Base-by-base conservation (phyloP, 2,888 invertebrate species). In the Diarsia rubi region DNA sequence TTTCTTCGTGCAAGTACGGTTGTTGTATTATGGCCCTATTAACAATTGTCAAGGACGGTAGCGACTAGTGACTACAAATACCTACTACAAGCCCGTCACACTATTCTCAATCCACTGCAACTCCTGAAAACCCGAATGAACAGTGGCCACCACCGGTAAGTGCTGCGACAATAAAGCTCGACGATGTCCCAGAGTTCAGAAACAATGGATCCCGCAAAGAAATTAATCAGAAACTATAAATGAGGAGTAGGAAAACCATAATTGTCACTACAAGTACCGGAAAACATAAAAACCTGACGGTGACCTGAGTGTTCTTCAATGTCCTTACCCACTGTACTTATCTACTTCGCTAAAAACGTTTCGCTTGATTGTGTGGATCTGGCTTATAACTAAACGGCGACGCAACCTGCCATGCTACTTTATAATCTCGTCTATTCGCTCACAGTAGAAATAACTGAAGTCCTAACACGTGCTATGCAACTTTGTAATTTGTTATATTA, bases 401-500 rank as follows among this genome's bases (percentile, higher is more conserved):
- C 45, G 47, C 21, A 31, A 14, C 6, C 31, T 21, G 19, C 47
- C 63, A n/a, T 37, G 14, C 42, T 24, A 49, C 4, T 42, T 54
- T 19, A 37, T 62, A 75, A 63, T 82, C 62, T 66, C 54, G 49
- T 62, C 54, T 19, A 31, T 47, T 42, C 45, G n/a, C 47, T 62
- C 60, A 42, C 24, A 59, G 24, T 57, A 60, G 9, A 42, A 78
- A 52, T 59, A 63, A 27, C 49, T 78, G 6, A 69, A 78, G 52
- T 21, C 49, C n/a, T 47, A 24, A 49, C 62, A 24, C 47, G 16
- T 31, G 57, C 21, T 24, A 21, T 54, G 37, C 12, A 73, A 81
- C 69, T 83, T 73, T 59, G 31, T 80, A 66, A 73, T 73, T 69
- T 79, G 73, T 73, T 69, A 47, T 19, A 74, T 73, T 69, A 67